Percentiles rank a stretch among this genome's conserved stretches.
phyloP scores from a whole-genome alignment of 2,888 invertebrate genomes.

The Calliphora vomitoria region DNA sequence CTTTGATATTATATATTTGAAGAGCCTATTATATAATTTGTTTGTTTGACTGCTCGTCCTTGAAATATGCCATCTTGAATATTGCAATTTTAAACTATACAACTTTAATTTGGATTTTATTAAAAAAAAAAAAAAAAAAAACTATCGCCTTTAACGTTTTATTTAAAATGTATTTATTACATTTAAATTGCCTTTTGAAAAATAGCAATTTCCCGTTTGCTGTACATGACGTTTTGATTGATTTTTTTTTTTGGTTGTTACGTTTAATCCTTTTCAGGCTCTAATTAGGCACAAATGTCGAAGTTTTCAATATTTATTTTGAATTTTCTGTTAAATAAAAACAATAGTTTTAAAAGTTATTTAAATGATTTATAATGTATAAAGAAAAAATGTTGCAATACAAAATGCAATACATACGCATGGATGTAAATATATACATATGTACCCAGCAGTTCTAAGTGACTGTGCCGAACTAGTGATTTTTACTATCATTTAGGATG shows the following conservation, averaged over 20 bases:
- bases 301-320: constrained; percentile 17
- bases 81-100: too few species aligned
- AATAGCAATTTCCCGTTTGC: constrained; percentile 16
- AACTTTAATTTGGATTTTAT: too few species aligned
- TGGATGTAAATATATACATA: neutral
- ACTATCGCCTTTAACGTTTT: too few species aligned
- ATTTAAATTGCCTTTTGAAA: constrained; percentile 13
- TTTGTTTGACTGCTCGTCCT: too few species aligned
- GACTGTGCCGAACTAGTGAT: too few species aligned
- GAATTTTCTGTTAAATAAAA: constrained; percentile 12
- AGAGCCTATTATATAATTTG: too few species aligned
- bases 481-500: too few species aligned
- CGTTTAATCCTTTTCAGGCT: constrained; percentile 16
- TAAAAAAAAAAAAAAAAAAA: too few species aligned
- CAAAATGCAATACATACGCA: neutral
- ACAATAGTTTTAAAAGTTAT: constrained; percentile 22
- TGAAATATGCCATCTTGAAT: too few species aligned
- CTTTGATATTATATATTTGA: too few species aligned
- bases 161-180: neutral
- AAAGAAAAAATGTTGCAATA: neutral
- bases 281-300: constrained; percentile 34
- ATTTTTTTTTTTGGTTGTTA: neutral
- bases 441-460: too few species aligned
- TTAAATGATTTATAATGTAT: constrained; percentile 42
- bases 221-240: constrained; percentile 17